Base-by-base conservation (phyloP, 2,888 invertebrate species). In the Diarsia brunnea region DNA sequence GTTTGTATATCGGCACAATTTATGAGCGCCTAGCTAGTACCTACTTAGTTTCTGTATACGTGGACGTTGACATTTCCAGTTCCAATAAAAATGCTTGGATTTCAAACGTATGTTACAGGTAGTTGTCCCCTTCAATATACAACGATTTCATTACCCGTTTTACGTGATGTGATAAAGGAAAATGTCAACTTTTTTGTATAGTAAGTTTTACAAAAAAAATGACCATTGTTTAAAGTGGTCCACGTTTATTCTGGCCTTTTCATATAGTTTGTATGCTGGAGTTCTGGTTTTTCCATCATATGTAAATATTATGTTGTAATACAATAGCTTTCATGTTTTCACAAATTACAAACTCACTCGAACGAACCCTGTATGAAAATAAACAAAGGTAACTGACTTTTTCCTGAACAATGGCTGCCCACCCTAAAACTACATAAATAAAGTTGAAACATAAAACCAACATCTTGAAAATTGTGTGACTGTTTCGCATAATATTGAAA, bases 371-470 rank as follows among this genome's bases (percentile, higher is more conserved):
- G 47, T 24, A 27, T 31, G 11, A n/a, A 12, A 55, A 55, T 49
- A 58, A 64, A 64, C 72, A 72, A 43, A 68, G 67, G 31, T 65
- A 8, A 31, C 31, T n/a, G 55, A 73, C 49, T 45, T 24, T 45
- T 71, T 51, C 64, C 53, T 31, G 31, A 75, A 38, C 51, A 53
- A 67, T 53, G 38, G 45, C 58, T 27, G 19, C 43, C 31, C 60
- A 68, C 68, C 19, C 51, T 53, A 19, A 38, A 64, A 64, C 43
- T 8, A 64, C 65, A 49, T 55, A 31, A 4, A 10, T 5, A 58
- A 24, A 24, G 4, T 14, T 21, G 31, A 78, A 64, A 58, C 19
- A 14, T 47, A 60, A 47, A 51, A 53, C 43, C 43, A 38, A 47
- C 49, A n/a, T 16, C 45, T 5, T 3, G 11, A 63, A 51, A 19